Conservation (phyloP, 2,797 vertebrate genomes). For the Hoplostethus mediterraneus region DNA sequence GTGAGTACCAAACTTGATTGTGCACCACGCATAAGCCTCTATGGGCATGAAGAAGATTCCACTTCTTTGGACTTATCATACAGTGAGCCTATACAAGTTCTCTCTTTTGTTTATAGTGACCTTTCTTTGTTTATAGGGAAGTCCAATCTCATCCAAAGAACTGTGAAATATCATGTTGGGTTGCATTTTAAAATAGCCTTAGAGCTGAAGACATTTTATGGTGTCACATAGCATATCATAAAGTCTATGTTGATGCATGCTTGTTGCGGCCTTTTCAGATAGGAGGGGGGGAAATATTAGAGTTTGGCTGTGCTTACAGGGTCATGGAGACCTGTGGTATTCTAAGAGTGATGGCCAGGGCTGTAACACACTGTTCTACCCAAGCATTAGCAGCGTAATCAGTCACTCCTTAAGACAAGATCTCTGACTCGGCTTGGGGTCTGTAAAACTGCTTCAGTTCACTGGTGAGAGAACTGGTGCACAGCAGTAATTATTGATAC, state of each 20-base stretch:
- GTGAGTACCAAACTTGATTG: slow-evolving; percentile 62
- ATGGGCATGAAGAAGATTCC: not conserved
- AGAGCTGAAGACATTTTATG: not conserved
- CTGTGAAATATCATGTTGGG: not conserved
- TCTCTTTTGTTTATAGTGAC: not conserved
- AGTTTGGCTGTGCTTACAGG: slow-evolving; percentile 6
- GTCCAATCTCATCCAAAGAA: not conserved
- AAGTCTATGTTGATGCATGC: not conserved
- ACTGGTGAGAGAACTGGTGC: not conserved
- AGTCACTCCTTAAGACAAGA: slow-evolving; percentile 15
- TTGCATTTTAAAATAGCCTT: slow-evolving; percentile 12
- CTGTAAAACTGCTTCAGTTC: not conserved
- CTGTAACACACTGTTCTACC: slow-evolving; percentile 33
- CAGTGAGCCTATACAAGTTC: not conserved
- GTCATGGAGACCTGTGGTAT: slow-evolving; percentile 5
- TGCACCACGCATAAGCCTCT: not conserved
- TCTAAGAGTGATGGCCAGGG: not conserved
- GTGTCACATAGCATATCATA: not conserved
- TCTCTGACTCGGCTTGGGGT: not conserved
- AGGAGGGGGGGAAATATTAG: not conserved
- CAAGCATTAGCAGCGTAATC: slow-evolving; percentile 22
- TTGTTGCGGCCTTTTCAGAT: slow-evolving; percentile 6
- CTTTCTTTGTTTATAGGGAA: not conserved
- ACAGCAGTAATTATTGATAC: not conserved
- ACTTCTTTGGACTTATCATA: not conserved